Evolutionary conservation across 2,888 invertebrate species (phyloP), one percentile per base, ranked within the genome.

Genomic region (Dinocampus coccinellae): DNA sequence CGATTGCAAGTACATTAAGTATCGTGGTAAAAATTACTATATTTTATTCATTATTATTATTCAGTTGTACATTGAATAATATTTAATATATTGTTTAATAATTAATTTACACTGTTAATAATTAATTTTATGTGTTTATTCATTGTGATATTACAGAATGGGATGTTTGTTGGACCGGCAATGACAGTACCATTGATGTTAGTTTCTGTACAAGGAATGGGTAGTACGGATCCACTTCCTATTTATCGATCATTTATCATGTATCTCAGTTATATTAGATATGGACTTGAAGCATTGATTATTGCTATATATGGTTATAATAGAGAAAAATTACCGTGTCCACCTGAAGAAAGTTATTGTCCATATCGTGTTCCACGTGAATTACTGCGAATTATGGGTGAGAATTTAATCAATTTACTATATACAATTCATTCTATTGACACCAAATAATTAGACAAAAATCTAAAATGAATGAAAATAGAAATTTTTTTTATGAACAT

Each of bases 91-190:
- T 65, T 24, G 36, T n/a, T 61, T 52, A 69, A 34, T 61, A 52
- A 57, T 29, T 6, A 13, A 10, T 24, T 7, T 11, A 58, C n/a
- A n/a, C 2, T 26, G 2, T 10, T 11, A 24, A 29, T 13, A 60
- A 73, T 75, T 55, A 16, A 6, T 10, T 58, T 20, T 11, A 29
- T n/a, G n/a, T n/a, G n/a, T n/a, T n/a, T n/a, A n/a, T n/a, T n/a
- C n/a, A n/a, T n/a, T n/a, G n/a, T 65, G 52, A 2, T 79, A 7
- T 71, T 80, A 76, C 13, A 95, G 95, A 95, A 95, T 82, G 92
- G 93, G 33, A 95, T 97, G 88, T 98, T 97, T 86, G 89, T 97
- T 79, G 98, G 97, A 0, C 97, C 98, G 16, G 94, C 95, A 0
- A 84, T 94, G 71, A 91, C 93, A 66, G 97, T 97, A 4, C 97